These are phyloP conservation scores for Fistularia commersonii DNA, from an alignment of 2,797 vertebrate genomes.

Conservation along the genomic window DNA sequence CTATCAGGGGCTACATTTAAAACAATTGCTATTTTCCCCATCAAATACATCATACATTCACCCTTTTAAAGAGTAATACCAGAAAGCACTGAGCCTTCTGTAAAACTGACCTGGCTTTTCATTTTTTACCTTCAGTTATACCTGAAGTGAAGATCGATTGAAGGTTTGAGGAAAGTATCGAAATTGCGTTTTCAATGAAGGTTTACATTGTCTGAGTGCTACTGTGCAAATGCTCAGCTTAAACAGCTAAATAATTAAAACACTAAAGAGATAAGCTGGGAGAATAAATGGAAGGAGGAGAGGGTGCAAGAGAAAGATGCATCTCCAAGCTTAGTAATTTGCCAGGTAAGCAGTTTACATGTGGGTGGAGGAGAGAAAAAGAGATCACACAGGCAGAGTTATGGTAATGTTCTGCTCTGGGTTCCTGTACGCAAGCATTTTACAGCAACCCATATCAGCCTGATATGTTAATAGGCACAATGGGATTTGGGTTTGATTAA, in stretches of 20 bases:
- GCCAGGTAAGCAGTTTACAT: constrained; percentile 68
- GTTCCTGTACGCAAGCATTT: constrained; percentile 65
- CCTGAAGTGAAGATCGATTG: constrained; percentile 14
- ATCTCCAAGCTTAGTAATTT: constrained; percentile 42
- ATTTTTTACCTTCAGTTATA: too few species aligned
- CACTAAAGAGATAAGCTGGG: constrained; percentile 56
- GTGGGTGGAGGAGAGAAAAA: constrained; percentile 55
- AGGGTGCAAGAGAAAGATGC: constrained; percentile 25
- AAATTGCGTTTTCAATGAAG: constrained; percentile 35
- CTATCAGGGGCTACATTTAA: constrained; percentile 50
- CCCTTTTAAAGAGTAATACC: too few species aligned
- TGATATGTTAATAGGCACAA: constrained; percentile 75
- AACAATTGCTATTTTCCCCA: constrained; percentile 2
- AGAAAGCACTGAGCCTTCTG: too few species aligned
- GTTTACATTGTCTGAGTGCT: constrained; percentile 38
- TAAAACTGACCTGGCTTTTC: too few species aligned
- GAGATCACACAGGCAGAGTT: constrained; percentile 64
- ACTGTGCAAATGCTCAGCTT: constrained; percentile 47
- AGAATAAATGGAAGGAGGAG: constrained; percentile 20
- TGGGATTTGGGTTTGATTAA: constrained; percentile 76
- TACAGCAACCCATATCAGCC: constrained; percentile 61
- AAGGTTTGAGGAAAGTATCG: constrained; percentile 54
- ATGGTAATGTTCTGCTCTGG: constrained; percentile 67
- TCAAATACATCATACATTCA: too few species aligned
- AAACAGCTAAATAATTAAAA: constrained; percentile 72